phyloP scores from a whole-genome alignment of 2,113 vertebrate genomes.

The Turnix velox region DNA sequence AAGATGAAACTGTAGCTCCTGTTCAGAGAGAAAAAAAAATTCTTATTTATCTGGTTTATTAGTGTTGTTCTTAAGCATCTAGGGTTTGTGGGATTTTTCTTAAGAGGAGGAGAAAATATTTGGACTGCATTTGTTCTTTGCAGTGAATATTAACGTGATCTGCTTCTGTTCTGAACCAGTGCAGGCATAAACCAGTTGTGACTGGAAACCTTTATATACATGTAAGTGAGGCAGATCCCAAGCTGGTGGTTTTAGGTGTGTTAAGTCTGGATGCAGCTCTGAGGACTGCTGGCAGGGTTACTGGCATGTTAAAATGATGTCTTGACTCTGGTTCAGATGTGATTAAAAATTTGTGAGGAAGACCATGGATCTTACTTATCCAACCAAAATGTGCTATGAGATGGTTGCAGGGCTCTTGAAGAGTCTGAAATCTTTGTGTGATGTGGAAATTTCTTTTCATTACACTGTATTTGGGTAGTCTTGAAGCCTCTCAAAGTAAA shows the following conservation, averaged over 20 bases:
- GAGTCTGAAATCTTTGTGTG: neutral
- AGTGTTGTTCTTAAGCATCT: neutral
- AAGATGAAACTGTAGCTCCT: neutral
- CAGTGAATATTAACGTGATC: neutral
- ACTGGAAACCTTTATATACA: rapidly evolving
- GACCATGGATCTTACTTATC: neutral
- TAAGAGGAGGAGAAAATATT: neutral
- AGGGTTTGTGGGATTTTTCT: no score
- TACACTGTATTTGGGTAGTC: neutral
- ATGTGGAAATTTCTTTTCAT: neutral
- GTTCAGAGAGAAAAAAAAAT: neutral
- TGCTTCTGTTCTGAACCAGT: neutral
- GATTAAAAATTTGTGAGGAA: neutral
- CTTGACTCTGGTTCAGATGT: neutral
- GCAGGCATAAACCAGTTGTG: neutral
- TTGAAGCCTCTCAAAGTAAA: neutral
- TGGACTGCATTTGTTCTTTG: neutral
- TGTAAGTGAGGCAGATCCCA: neutral
- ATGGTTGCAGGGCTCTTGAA: neutral
- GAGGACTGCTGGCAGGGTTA: neutral
- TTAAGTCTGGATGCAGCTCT: neutral
- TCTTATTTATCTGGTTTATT: neutral
- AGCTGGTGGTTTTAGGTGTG: neutral
- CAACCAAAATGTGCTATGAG: neutral
- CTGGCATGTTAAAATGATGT: neutral